These are phyloP conservation scores for Knipowitschia caucasica DNA, from an alignment of 2,797 vertebrate genomes.

Conservation along the genomic window DNA sequence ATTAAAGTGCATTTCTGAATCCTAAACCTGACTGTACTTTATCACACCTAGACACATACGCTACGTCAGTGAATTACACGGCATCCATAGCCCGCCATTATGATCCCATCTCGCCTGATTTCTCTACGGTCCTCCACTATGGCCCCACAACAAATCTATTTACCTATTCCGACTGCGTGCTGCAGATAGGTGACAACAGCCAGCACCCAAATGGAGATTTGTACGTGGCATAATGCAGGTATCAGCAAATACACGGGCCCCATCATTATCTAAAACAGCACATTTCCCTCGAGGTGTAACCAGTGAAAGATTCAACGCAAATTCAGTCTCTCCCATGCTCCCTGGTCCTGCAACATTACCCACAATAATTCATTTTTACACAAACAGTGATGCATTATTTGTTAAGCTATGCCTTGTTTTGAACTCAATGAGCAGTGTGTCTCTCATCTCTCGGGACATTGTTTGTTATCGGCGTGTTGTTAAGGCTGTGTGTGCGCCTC, in stretches of 20 bases:
- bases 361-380: conserved; percentile 56
- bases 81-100: conserved; percentile 32
- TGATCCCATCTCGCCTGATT: conserved; percentile 43
- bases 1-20: neutral
- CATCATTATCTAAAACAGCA: conserved; percentile 70
- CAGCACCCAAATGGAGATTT: conserved; percentile 52
- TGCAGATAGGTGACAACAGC: conserved; percentile 57
- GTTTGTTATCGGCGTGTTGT: conserved; percentile 50
- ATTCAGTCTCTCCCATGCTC: conserved; percentile 33
- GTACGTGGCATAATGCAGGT: conserved; percentile 56
- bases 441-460: conserved; percentile 52
- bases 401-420: conserved; percentile 44
- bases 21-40: conserved; percentile 32
- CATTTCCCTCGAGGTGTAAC: conserved; percentile 59
- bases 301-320: conserved; percentile 50
- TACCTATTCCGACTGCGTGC: conserved; percentile 48
- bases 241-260: conserved; percentile 62
- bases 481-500: conserved; percentile 20
- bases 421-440: conserved; percentile 48
- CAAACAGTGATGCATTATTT: conserved; percentile 57
- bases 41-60: conserved; percentile 20
- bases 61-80: conserved; percentile 29
- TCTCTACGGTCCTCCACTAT: conserved; percentile 34
- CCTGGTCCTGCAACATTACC: conserved; percentile 32
- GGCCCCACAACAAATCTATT: conserved; percentile 38